Evolutionary conservation across 1,140 invertebrate genomes (phyloP), one percentile per base, ranked within the genome.

Genomic region (Megalonaias nervosa): DNA sequence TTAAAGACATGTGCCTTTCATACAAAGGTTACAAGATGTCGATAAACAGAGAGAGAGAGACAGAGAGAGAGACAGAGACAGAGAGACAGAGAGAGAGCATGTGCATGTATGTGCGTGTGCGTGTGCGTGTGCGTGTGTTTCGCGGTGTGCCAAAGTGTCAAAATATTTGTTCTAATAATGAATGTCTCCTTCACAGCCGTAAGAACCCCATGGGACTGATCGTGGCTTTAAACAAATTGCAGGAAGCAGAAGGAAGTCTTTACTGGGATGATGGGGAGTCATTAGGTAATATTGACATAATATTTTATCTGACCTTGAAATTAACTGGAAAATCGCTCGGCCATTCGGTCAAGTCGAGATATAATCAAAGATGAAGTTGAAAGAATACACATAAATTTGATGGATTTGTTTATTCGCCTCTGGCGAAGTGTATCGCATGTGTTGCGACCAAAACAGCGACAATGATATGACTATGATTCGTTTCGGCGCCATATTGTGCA

Each of bases 151-250:
- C 17, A 16, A n/a, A 9, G 16, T 19, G 17, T 16, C 16, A 19
- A 16, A 59, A 15, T 58, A 21, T 48, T 12, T 19, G 16, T 16
- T 26, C 14, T 14, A 16, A 48, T 19, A 15, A 16, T 64, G 12
- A 15, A 19, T 55, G 56, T 21, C 72, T 67, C 3, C 2, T 67
- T 77, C 67, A 6, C 71, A 93, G 94, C 75, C 92, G 93, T 69
- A 93, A 93, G 64, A 91, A 92, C 71, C 90, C 92, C 64, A 89
- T 95, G 75, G 92, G 93, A 74, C 87, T 96, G 16, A 64, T 94
- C 3, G 92, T 93, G 11, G 93, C 93, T 1, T 89, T 94, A 2
- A 92, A 94, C 87, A 74, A 74, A 23, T 55, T 65, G n/a, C 56
- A 70, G 6, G 26, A n/a, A 26, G 84, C 87, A 19, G 55, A 60